Conservation (phyloP, 2,113 vertebrate genomes). For the human (Homo sapiens) region DNA sequence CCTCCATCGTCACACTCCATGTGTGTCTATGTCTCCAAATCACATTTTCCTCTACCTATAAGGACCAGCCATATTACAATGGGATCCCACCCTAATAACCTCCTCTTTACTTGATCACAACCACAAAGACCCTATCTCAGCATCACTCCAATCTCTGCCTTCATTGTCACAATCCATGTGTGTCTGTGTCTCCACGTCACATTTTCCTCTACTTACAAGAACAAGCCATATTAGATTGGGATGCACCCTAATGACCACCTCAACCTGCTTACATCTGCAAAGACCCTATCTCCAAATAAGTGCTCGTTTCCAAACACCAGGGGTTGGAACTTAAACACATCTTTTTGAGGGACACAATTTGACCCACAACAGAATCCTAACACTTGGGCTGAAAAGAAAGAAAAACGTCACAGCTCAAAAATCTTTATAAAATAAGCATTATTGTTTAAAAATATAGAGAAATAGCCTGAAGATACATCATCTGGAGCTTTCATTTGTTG, state of each 20-base stretch:
- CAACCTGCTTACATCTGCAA: neutral
- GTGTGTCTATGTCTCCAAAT: no score
- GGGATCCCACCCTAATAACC: no score
- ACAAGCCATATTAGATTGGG: neutral
- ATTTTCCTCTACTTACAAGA: neutral
- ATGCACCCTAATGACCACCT: neutral
- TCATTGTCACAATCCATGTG: neutral
- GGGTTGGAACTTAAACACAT: neutral
- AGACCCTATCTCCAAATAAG: neutral
- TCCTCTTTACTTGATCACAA: no score
- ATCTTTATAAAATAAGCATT: rapidly evolving
- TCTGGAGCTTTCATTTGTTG: neutral
- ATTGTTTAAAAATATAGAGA: neutral
- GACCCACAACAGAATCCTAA: neutral
- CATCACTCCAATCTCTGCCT: neutral
- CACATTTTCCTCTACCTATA: no score
- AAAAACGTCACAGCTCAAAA: neutral
- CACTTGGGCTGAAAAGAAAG: neutral
- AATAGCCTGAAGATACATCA: neutral
- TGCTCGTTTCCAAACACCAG: neutral
- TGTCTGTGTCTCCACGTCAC: rapidly evolving
- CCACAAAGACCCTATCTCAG: no score
- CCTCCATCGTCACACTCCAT: no score
- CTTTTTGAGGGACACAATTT: neutral
- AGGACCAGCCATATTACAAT: no score